phyloP scores from a whole-genome alignment of 2,113 vertebrate species.

The Cavia aperea region DNA sequence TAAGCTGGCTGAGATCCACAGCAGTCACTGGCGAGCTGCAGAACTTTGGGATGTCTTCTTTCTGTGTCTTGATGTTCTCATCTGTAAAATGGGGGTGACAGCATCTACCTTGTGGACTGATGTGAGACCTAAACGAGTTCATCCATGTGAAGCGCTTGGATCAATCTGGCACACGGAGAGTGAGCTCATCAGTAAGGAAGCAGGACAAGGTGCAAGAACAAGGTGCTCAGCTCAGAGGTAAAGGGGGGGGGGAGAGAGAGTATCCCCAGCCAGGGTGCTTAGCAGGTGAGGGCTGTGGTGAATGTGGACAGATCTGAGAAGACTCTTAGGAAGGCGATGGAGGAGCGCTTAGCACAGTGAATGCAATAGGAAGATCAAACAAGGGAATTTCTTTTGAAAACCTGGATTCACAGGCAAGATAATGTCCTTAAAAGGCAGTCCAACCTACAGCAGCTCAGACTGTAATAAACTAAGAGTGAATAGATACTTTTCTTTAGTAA shows the following conservation, averaged over 20 bases:
- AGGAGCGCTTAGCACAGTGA: neutral
- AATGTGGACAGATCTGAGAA: neutral
- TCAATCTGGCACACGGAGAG: neutral
- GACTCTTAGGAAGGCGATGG: neutral
- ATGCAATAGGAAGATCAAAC: neutral
- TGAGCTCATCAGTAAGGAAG: neutral
- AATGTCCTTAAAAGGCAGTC: slow-evolving; percentile 28
- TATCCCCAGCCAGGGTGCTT: too few species aligned
- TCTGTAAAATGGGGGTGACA: neutral
- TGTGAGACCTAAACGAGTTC: neutral
- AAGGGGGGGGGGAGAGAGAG: neutral
- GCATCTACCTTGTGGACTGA: neutral
- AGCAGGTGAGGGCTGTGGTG: too few species aligned
- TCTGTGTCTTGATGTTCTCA: neutral
- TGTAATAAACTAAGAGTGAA: neutral
- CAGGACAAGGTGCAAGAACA: neutral
- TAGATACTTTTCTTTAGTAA: neutral
- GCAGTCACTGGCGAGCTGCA: neutral
- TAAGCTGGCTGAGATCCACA: neutral
- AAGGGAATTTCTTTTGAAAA: neutral
- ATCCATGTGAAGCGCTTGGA: neutral
- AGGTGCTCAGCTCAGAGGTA: neutral
- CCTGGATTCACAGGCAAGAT: neutral
- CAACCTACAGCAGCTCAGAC: neutral
- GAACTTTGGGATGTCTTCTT: neutral